Evolutionary conservation across 2,797 vertebrate genomes (phyloP).

Genomic region (Poeciliopsis presidionis): DNA sequence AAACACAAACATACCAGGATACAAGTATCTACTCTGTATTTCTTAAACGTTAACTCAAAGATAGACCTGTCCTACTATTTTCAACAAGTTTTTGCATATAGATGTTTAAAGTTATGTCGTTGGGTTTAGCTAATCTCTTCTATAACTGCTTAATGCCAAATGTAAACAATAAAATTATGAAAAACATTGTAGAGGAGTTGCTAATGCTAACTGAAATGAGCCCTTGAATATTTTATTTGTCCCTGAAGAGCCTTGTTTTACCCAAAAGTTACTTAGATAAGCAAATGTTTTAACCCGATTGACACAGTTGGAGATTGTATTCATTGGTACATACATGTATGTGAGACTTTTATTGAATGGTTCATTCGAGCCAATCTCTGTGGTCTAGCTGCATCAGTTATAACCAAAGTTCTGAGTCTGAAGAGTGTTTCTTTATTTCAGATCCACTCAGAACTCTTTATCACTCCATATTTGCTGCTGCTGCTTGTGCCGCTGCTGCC

Average conservation of each 20-base stretch:
- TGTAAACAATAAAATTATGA: background rate
- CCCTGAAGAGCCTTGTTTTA: background rate
- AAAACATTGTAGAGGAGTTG: background rate
- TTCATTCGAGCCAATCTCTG: background rate
- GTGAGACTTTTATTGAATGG: background rate
- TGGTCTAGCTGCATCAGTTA: background rate
- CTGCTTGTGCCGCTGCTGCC: conserved; percentile 79
- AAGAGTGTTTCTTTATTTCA: conserved; percentile 59
- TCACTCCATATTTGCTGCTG: conserved; percentile 87
- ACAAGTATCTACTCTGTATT: background rate
- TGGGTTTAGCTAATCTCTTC: background rate
- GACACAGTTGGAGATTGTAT: background rate
- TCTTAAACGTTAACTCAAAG: background rate
- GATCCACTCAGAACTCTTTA: conserved; percentile 93
- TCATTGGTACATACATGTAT: background rate
- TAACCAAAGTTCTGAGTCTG: conserved; percentile 4
- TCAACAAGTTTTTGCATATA: background rate
- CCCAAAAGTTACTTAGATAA: background rate
- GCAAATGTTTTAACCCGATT: background rate
- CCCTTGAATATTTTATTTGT: background rate
- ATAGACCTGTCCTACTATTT: background rate
- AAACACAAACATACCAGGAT: conserved; percentile 1
- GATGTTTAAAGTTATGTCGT: background rate
- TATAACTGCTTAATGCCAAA: background rate
- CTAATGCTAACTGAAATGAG: background rate